These are phyloP conservation scores for Geothlypis trichas DNA, from an alignment of 2,113 vertebrate genomes.

Conservation along the genomic window DNA sequence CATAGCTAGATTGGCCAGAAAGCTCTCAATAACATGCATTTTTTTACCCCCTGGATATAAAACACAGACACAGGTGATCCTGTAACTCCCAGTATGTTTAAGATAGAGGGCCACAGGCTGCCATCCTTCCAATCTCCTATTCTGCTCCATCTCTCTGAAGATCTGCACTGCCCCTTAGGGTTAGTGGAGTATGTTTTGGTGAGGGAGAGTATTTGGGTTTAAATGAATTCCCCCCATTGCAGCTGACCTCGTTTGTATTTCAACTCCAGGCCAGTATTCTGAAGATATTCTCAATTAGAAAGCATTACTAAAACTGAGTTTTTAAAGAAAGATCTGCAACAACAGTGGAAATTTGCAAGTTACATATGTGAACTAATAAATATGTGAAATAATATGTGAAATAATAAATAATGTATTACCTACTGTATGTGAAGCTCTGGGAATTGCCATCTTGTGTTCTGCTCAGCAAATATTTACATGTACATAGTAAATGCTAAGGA, in stretches of 20 bases:
- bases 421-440: neutral
- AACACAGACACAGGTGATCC: neutral
- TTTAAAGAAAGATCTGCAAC: neutral
- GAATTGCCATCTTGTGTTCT: neutral
- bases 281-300: neutral
- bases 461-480: neutral
- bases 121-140: neutral
- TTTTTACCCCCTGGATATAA: neutral
- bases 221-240: neutral
- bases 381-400: no score
- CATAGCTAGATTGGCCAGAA: neutral
- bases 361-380: neutral
- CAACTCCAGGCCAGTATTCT: neutral
- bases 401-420: neutral
- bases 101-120: fast-evolving
- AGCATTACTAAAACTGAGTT: neutral
- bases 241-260: neutral
- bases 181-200: neutral
- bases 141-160: neutral
- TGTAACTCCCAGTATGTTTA: neutral
- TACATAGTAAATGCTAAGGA: neutral
- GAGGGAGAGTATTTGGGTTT: neutral
- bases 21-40: neutral
- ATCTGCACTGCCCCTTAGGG: neutral
- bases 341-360: neutral